phyloP scores from a whole-genome alignment of 1,140 invertebrate species.

The Solenopsis invicta region DNA sequence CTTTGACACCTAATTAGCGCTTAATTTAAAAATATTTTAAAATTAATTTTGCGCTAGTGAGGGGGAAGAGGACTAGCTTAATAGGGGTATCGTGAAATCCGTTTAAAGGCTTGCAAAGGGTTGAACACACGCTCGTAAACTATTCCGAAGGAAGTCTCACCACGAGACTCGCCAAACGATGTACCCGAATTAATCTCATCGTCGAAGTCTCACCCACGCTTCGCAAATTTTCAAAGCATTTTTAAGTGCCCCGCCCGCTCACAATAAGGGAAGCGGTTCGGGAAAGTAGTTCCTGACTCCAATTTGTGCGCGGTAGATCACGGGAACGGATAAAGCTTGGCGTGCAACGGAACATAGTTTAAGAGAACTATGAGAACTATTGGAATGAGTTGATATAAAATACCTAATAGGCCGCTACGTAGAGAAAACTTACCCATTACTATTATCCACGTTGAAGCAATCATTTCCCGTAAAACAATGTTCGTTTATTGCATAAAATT shows the following conservation, averaged over 20 bases:
- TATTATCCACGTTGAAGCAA: slow-evolving; percentile 11
- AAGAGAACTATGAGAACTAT: slow-evolving; percentile 45
- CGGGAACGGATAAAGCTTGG: background rate
- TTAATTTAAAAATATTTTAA: no score
- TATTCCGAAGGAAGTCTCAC: slow-evolving; percentile 43
- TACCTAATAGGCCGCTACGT: background rate
- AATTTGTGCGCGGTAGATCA: slow-evolving; percentile 45
- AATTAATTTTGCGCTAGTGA: no score
- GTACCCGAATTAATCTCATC: slow-evolving; percentile 54
- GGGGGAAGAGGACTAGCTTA: no score
- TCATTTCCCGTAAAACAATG: background rate
- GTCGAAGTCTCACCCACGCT: background rate
- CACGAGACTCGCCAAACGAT: slow-evolving; percentile 32
- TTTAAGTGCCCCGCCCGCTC: slow-evolving; percentile 26
- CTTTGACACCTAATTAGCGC: no score
- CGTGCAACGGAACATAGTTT: slow-evolving; percentile 34
- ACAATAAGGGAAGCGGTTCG: slow-evolving; percentile 47
- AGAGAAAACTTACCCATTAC: slow-evolving; percentile 16
- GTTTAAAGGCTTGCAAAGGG: slow-evolving; percentile 49
- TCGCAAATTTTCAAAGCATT: slow-evolving; percentile 56
- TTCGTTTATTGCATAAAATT: background rate
- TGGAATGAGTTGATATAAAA: slow-evolving; percentile 18
- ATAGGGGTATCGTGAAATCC: slow-evolving; percentile 25
- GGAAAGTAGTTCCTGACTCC: slow-evolving; percentile 42
- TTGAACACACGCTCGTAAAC: slow-evolving; percentile 47